Conservation (phyloP, 2,888 invertebrate species). For the Abscondita cerata region DNA sequence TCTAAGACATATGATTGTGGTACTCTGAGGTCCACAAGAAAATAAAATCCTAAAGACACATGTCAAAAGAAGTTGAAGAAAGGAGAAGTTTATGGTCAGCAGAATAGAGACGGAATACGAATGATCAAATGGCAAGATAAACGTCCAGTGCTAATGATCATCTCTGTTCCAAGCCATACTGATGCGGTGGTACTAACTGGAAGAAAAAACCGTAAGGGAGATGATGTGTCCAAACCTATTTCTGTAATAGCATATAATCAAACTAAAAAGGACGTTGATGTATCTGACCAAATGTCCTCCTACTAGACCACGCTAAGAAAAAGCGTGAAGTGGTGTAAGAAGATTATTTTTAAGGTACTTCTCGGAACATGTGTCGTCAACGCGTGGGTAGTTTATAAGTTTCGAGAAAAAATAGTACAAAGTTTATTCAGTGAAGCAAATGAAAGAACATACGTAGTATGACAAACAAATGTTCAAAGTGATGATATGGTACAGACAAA, state of each 20-base stretch:
- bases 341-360: neutral
- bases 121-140: too few relatives aligned
- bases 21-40: too few relatives aligned
- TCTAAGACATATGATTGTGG: neutral
- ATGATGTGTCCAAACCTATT: too few relatives aligned
- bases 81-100: neutral
- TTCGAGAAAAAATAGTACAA: too few relatives aligned
- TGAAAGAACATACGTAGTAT: neutral
- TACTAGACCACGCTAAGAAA: conserved; percentile 8
- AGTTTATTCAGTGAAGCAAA: neutral
- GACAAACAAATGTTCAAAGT: neutral
- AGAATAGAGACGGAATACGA: neutral
- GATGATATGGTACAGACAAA: neutral
- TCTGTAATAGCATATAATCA: too few relatives aligned
- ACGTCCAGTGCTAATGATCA: conserved; percentile 2
- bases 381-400: conserved; percentile 2
- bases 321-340: conserved; percentile 10
- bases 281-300: conserved; percentile 15
- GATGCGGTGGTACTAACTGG: too few relatives aligned
- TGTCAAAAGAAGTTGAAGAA: conserved; percentile 4
- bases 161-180: conserved; percentile 2
- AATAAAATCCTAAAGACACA: conserved; percentile 1
- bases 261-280: conserved; percentile 12
- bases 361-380: neutral
- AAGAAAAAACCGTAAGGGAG: too few relatives aligned